Evolutionary conservation across 2,888 invertebrate genomes (phyloP), one percentile per base, ranked within the genome.

Genomic region (Vesta saturnalis): DNA sequence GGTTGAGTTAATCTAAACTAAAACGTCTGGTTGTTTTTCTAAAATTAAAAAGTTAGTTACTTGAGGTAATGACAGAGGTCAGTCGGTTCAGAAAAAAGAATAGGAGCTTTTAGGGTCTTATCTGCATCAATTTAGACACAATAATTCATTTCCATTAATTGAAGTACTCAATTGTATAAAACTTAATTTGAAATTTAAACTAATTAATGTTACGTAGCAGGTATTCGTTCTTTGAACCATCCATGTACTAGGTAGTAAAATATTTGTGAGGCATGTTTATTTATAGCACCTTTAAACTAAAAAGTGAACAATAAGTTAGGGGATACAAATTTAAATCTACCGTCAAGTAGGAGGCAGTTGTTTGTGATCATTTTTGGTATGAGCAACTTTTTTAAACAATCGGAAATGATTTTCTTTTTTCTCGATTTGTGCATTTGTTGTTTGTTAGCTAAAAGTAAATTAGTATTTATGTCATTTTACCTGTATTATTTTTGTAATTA

Each of bases 221-320:
- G 47, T 4, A 23, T 16, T 39, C 47, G 43, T 30, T 56, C 46
- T 35, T 15, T 56, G 52, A 15, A 63, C 56, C 64, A 58, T 57
- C 21, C 46, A 64, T 58, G 64, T 58, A 64, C 58, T 15, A 16
- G 43, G 49, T 46, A 23, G 43, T 54, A 54, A 15, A 62, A 62
- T 43, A 43, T 64, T 58, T 43, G 14, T 64, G 64, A 64, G 64
- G 47, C 58, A 64, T 35, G 59, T 49, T 64, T 64, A 64, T 64
- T 64, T 64, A 47, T 64, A 64, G 64, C 58, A 39, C 12, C 35
- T 35, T 43, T 18, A 57, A 12, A 15, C n/a, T n/a, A n/a, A n/a
- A n/a, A n/a, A n/a, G n/a, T n/a, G n/a, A n/a, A 39, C 39, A 39
- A 39, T n/a, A 39, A 39, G 3, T 39, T 39, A 39, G 39, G 21